phyloP scores from a whole-genome alignment of 2,888 invertebrate genomes.

The Agrotis puta region DNA sequence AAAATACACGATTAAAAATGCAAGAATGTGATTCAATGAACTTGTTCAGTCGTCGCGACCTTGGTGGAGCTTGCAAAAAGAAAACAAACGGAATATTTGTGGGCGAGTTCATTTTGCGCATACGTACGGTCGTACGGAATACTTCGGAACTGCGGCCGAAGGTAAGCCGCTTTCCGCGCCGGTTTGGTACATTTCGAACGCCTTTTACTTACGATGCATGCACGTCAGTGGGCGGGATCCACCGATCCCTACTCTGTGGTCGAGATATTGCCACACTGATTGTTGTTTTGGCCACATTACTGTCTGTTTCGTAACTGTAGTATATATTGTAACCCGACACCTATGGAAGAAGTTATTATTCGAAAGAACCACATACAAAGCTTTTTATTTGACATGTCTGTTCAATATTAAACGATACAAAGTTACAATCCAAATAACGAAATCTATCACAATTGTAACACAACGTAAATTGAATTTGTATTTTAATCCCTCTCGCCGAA shows the following conservation, averaged over 20 bases:
- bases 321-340: slow-evolving; percentile 37
- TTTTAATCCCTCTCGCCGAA: slow-evolving; percentile 55
- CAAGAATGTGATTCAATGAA: slow-evolving; percentile 77
- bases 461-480: slow-evolving; percentile 54
- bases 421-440: slow-evolving; percentile 31
- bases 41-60: slow-evolving; percentile 78
- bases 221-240: slow-evolving; percentile 75
- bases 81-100: slow-evolving; percentile 74
- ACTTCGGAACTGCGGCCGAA: slow-evolving; percentile 77
- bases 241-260: slow-evolving; percentile 66
- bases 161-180: slow-evolving; percentile 85
- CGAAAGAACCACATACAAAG: slow-evolving; percentile 20
- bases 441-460: slow-evolving; percentile 38
- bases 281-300: slow-evolving; percentile 60
- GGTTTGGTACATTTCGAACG: slow-evolving; percentile 69
- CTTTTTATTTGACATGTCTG: not conserved
- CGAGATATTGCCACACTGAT: slow-evolving; percentile 58
- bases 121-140: slow-evolving; percentile 70
- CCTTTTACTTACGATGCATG: slow-evolving; percentile 69
- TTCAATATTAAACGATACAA: slow-evolving; percentile 11
- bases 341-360: slow-evolving; percentile 29
- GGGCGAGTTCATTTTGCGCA: slow-evolving; percentile 49
- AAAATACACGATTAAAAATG: slow-evolving; percentile 66
- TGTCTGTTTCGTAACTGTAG: slow-evolving; percentile 44
- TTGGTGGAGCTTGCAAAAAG: slow-evolving; percentile 76